Conservation (phyloP, 2,113 vertebrate genomes). For the Polypterus senegalus region DNA sequence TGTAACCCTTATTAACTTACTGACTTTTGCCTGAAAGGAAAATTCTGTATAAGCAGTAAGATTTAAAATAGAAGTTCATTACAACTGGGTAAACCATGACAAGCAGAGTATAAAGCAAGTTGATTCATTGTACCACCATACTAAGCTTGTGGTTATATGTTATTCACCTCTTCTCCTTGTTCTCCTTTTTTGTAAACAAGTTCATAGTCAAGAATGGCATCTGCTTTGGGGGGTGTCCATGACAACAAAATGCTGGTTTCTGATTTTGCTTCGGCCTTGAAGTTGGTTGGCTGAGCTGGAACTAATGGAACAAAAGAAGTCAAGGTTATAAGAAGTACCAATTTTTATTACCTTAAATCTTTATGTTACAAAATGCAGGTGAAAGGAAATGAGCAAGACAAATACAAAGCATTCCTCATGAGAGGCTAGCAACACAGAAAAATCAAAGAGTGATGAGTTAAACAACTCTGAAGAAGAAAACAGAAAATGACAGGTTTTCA, state of each 20-base stretch:
- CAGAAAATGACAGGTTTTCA: background rate
- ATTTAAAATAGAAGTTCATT: background rate
- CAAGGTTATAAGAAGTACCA: background rate
- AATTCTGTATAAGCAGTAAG: background rate
- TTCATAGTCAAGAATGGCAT: conserved; percentile 85
- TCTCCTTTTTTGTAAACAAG: conserved; percentile 90
- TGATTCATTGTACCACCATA: too few species aligned
- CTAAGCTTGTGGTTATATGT: too few species aligned
- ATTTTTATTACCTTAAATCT: too few species aligned
- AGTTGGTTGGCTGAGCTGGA: conserved; percentile 85
- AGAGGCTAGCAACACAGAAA: conserved; percentile 15
- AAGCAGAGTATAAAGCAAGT: too few species aligned
- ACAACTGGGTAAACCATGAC: too few species aligned
- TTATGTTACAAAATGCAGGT: too few species aligned
- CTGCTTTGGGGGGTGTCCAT: conserved; percentile 85
- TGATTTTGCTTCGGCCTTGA: conserved; percentile 93
- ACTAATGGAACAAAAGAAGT: conserved; percentile 47
- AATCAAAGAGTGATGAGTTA: background rate
- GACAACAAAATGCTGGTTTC: conserved; percentile 92
- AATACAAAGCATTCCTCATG: background rate
- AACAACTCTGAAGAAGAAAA: background rate
- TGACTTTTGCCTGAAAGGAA: background rate
- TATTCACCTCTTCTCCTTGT: conserved; percentile 77
- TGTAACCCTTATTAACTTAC: too few species aligned
- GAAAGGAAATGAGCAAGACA: background rate